Evolutionary conservation across 37 sponge, comb jelly and placozoan species (phyloP).

Genomic region (Crambe crambe): DNA sequence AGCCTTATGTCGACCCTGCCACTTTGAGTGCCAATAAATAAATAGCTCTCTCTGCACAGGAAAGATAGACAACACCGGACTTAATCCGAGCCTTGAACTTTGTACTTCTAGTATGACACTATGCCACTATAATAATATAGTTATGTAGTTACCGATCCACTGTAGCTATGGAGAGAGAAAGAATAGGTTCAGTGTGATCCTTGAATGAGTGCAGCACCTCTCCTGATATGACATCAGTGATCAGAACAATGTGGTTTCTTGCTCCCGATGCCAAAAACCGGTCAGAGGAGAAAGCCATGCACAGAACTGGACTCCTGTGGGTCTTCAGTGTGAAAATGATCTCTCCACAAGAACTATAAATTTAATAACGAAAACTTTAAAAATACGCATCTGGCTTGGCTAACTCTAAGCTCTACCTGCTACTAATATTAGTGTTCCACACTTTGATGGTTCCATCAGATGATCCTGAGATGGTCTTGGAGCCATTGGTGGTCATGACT

Average conservation of each 20-base stretch:
- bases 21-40: slow-evolving; percentile 26
- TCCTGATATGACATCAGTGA: slow-evolving; percentile 65
- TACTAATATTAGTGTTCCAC: slow-evolving; percentile 70
- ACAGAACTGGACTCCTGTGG: slow-evolving; percentile 35
- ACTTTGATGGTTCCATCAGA: slow-evolving; percentile 61
- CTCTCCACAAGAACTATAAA: slow-evolving; percentile 53
- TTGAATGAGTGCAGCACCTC: slow-evolving; percentile 12
- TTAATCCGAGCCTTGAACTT: no score
- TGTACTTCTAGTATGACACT: not conserved
- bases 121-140: not conserved
- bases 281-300: slow-evolving; percentile 25
- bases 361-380: not conserved
- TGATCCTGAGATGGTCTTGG: slow-evolving; percentile 60
- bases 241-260: slow-evolving; percentile 17
- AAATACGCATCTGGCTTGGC: not conserved
- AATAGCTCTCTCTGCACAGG: not conserved
- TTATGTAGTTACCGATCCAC: slow-evolving; percentile 7
- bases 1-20: slow-evolving; percentile 38
- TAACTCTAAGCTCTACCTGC: slow-evolving; percentile 72
- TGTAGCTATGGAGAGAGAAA: slow-evolving; percentile 9
- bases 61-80: not conserved
- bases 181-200: slow-evolving; percentile 7
- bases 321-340: slow-evolving; percentile 57
- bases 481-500: slow-evolving; percentile 48
- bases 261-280: slow-evolving; percentile 7